phyloP scores from a whole-genome alignment of 2,797 vertebrate species.

The Sebastolobus alascanus region DNA sequence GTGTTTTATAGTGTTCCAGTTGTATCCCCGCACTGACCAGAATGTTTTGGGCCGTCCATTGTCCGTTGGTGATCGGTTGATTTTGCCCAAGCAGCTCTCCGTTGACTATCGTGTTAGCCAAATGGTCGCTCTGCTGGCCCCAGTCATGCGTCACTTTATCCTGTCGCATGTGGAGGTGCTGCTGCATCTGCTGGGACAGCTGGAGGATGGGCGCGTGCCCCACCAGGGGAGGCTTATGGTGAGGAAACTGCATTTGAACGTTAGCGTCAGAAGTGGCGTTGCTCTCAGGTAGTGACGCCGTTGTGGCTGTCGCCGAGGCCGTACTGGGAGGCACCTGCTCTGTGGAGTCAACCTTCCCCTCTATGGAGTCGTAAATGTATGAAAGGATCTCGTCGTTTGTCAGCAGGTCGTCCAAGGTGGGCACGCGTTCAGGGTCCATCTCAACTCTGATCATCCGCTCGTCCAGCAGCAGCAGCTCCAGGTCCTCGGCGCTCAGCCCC shows the following conservation, averaged over 20 bases:
- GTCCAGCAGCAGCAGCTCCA: conserved; percentile 87
- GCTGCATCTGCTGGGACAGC: conserved; percentile 83
- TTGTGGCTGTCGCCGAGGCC: conserved; percentile 11
- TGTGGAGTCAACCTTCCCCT: conserved; percentile 55
- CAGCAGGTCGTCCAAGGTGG: conserved; percentile 77
- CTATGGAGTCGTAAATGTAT: conserved; percentile 78
- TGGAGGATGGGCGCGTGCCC: conserved; percentile 77
- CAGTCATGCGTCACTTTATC: conserved; percentile 52
- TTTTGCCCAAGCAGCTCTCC: conserved; percentile 50
- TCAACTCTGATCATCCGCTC: conserved; percentile 87
- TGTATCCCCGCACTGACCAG: conserved; percentile 56
- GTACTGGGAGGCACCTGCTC: conserved; percentile 34
- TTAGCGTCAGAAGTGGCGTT: conserved; percentile 30
- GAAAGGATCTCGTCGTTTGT: conserved; percentile 84
- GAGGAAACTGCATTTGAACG: conserved; percentile 66
- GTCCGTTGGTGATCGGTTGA: conserved; percentile 48
- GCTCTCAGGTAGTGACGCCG: conserved; percentile 31
- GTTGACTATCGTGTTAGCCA: conserved; percentile 5
- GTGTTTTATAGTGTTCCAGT: conserved; percentile 52
- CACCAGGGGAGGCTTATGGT: conserved; percentile 49
- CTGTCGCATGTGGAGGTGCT: conserved; percentile 71
- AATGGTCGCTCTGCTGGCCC: conserved; percentile 53
- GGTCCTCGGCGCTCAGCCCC: conserved; percentile 85
- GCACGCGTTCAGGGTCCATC: conserved; percentile 78
- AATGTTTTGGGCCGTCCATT: conserved; percentile 73